Conservation (phyloP, 1,140 invertebrate species). For the Drosophila ercepeae region DNA sequence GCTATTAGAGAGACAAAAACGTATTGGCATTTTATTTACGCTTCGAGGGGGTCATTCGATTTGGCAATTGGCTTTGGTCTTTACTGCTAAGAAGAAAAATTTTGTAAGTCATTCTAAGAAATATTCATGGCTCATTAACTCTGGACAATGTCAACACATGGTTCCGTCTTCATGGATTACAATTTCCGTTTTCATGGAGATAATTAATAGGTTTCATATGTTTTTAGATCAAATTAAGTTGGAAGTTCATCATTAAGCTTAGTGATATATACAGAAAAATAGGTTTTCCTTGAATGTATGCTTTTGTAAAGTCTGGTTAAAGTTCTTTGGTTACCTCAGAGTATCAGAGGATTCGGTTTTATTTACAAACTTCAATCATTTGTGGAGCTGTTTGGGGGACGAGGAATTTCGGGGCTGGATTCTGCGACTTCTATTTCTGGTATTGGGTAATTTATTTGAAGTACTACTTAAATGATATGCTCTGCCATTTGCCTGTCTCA, state of each 20-base stretch:
- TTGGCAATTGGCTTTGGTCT: not conserved
- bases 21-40: slow-evolving; percentile 41
- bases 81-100: not conserved
- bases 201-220: slow-evolving; percentile 18
- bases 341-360: slow-evolving; percentile 7
- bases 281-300: not conserved
- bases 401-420: slow-evolving; percentile 8
- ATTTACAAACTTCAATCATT: not conserved
- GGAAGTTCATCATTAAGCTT: not conserved
- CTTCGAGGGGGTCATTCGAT: slow-evolving; percentile 21
- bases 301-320: not conserved
- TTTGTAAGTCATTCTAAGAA: not conserved
- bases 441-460: slow-evolving; percentile 69
- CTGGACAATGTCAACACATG: slow-evolving; percentile 12
- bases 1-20: slow-evolving; percentile 58
- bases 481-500: slow-evolving; percentile 64
- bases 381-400: slow-evolving; percentile 4
- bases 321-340: not conserved
- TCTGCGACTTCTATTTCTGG: slow-evolving; percentile 57
- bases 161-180: slow-evolving; percentile 1
- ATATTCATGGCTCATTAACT: slow-evolving; percentile 11
- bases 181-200: slow-evolving; percentile 12
- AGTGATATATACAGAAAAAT: not conserved
- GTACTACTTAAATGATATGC: slow-evolving; percentile 76
- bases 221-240: not conserved